Conservation (phyloP, 2,797 vertebrate genomes). For the Orestias chungarensis region DNA sequence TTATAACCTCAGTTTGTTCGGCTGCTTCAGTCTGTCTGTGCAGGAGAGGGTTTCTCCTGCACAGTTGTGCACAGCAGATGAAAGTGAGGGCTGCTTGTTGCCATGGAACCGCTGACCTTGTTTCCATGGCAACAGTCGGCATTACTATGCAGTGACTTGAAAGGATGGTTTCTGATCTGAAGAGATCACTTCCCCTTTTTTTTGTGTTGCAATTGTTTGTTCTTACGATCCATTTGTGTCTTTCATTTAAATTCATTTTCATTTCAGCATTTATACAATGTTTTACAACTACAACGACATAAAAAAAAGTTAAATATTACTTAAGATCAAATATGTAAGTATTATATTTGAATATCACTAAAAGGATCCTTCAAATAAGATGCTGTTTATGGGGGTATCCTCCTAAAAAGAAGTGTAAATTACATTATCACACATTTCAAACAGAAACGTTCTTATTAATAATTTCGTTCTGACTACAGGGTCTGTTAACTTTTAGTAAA, state of each 20-base stretch:
- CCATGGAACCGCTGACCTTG: constrained; percentile 76
- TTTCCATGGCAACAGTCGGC: constrained; percentile 75
- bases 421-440: background rate
- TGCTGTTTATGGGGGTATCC: background rate
- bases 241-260: rapidly evolving
- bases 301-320: background rate
- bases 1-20: too few relatives aligned
- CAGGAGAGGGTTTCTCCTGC: background rate
- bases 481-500: background rate
- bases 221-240: background rate
- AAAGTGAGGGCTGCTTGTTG: constrained; percentile 65
- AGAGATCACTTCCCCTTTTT: background rate
- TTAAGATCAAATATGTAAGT: background rate
- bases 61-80: constrained; percentile 23
- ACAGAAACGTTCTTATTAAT: background rate
- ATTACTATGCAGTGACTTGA: constrained; percentile 44
- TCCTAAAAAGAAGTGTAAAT: background rate
- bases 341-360: too few relatives aligned
- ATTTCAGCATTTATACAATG: background rate
- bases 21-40: background rate
- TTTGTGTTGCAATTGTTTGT: background rate
- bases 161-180: constrained; percentile 15
- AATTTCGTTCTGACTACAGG: background rate
- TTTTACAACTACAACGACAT: background rate
- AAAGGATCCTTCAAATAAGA: background rate